These are phyloP conservation scores for Euspilapteryx auroguttella DNA, from an alignment of 2,888 invertebrate genomes.

Conservation along the genomic window DNA sequence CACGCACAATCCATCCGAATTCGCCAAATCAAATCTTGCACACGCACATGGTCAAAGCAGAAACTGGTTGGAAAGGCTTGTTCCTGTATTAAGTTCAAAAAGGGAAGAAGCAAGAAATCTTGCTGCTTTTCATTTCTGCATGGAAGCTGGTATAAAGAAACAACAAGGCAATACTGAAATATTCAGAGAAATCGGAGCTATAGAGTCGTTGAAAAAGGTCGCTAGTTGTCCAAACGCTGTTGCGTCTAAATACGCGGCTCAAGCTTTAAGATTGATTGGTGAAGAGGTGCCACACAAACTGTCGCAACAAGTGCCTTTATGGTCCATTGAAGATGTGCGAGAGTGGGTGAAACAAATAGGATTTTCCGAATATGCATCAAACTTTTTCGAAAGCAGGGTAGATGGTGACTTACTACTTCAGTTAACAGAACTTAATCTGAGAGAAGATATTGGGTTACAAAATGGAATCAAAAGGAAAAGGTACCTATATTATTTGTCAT, in stretches of 20 bases:
- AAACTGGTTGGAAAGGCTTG: slow-evolving; percentile 89
- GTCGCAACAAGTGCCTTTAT: slow-evolving; percentile 96
- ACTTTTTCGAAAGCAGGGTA: slow-evolving; percentile 89
- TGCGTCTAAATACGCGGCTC: slow-evolving; percentile 95
- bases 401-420: slow-evolving; percentile 95
- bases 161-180: slow-evolving; percentile 89
- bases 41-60: slow-evolving; percentile 96
- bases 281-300: slow-evolving; percentile 97
- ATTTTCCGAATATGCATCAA: slow-evolving; percentile 79
- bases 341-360: slow-evolving; percentile 99
- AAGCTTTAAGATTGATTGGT: slow-evolving; percentile 88
- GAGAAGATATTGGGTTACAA: slow-evolving; percentile 87
- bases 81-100: slow-evolving; percentile 92
- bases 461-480: slow-evolving; percentile 93
- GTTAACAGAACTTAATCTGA: slow-evolving; percentile 88
- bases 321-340: slow-evolving; percentile 95
- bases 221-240: slow-evolving; percentile 98
- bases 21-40: slow-evolving; percentile 88
- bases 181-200: slow-evolving; percentile 92
- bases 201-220: slow-evolving; percentile 92
- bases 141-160: slow-evolving; percentile 98
- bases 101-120: slow-evolving; percentile 94
- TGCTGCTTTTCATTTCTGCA: slow-evolving; percentile 97
- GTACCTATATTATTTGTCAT: slow-evolving; percentile 24
- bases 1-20: slow-evolving; percentile 91